Evolutionary conservation across 2,113 vertebrate species (phyloP).

Genomic region (Anolis sagrei): DNA sequence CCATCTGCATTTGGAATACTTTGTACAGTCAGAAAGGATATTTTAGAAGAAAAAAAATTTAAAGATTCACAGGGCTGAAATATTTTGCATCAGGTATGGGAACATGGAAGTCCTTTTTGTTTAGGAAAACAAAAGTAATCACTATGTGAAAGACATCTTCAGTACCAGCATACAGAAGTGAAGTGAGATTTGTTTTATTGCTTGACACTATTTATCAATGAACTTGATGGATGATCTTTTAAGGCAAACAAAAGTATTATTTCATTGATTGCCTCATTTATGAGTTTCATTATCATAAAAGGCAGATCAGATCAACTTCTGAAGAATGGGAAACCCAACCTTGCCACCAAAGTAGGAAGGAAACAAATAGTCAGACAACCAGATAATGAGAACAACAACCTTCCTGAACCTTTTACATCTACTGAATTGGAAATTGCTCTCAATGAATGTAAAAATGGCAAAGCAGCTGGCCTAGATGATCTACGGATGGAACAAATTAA

Average conservation of each 20-base stretch:
- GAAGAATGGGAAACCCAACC: too few relatives aligned
- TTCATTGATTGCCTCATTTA: not conserved
- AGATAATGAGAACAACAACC: too few relatives aligned
- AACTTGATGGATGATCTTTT: not conserved
- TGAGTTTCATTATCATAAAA: not conserved
- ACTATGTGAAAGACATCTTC: not conserved
- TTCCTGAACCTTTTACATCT: too few relatives aligned
- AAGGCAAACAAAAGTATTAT: not conserved
- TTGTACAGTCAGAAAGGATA: slow-evolving; percentile 33
- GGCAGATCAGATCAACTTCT: too few relatives aligned
- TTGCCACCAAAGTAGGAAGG: too few relatives aligned
- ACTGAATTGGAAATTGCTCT: too few relatives aligned
- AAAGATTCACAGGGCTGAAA: not conserved
- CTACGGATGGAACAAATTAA: too few relatives aligned
- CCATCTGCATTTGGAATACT: not conserved
- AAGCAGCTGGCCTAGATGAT: too few relatives aligned
- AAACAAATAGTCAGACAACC: too few relatives aligned
- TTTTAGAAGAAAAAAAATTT: too few relatives aligned
- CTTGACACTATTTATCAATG: not conserved
- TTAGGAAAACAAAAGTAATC: too few relatives aligned
- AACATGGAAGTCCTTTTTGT: not conserved
- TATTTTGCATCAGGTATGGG: not conserved
- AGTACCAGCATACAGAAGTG: not conserved
- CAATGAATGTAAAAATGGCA: too few relatives aligned
- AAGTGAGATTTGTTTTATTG: not conserved